Evolutionary conservation across 1,140 invertebrate genomes (phyloP), one percentile per base, ranked within the genome.

Genomic region (Mya arenaria): DNA sequence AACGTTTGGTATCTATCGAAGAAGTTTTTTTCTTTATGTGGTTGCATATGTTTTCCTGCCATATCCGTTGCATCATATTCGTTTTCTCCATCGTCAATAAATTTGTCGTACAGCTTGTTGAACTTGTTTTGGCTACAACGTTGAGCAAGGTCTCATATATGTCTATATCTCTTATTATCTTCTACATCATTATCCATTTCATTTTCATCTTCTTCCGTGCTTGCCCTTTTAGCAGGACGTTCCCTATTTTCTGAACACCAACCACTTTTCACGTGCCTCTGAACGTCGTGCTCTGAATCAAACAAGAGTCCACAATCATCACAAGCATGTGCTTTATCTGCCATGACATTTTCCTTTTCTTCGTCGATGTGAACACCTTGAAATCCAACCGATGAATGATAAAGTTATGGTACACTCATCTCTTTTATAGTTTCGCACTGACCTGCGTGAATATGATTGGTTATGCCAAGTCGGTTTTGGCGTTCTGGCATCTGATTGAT

Each of bases 231-330:
- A 48, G 37, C 15, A 1, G 66, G 66, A 28, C 19, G 39, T 5
- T 48, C 39, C 6, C 23, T 28, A 23, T 23, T 30, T 30, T 44
- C 39, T 44, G n/a, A 4, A 28, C 30, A 48, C 66, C 68, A 55
- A 2, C 68, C 68, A 15, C 68, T n/a, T n/a, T 71, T 71, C 8
- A 71, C 39, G 52, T 72, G 44, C 30, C 52, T 72, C 58, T 72
- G 52, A 2, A 72, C 52, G 28, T 72, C 69, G 23, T 72, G 69
- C 4, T 30, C 39, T 3, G 69, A 72, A 72, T 72, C 52, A 72
- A 72, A 72, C 30, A 72, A 44, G 6, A 72, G 69, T 10, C 52
- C 69, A 72, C 69, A 72, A 39, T 72, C 69, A 19, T 72, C 69
- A 72, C 69, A 72, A 36, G 69, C 28, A 6, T 71, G 68, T 52